Evolutionary conservation across 2,113 vertebrate genomes (phyloP).

Genomic region (Isurus oxyrinchus): DNA sequence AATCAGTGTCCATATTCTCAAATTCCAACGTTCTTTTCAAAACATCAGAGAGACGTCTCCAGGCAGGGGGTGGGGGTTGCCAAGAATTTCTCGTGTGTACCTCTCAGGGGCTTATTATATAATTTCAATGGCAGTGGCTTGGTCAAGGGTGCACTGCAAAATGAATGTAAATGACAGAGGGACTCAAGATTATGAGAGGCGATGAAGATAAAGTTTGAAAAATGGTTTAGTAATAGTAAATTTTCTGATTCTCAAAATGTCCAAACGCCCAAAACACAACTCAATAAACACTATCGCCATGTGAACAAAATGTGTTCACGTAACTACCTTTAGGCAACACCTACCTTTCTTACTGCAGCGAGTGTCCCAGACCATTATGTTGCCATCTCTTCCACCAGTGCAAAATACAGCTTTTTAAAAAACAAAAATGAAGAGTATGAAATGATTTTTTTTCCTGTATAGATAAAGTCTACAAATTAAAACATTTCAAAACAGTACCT

Average conservation of each 20-base stretch:
- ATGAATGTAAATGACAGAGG: not conserved
- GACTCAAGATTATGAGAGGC: not conserved
- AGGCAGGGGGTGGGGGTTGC: not conserved
- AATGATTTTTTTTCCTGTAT: not conserved
- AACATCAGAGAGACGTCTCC: not conserved
- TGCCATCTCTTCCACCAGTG: slow-evolving; percentile 91
- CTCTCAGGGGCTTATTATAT: not conserved
- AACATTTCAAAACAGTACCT: slow-evolving; percentile 57
- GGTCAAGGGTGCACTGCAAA: not conserved
- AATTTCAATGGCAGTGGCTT: not conserved
- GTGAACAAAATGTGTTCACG: not conserved
- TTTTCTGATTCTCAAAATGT: not conserved
- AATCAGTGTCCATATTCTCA: not conserved
- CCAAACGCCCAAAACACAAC: not conserved
- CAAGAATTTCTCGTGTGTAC: not conserved
- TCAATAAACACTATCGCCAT: not conserved
- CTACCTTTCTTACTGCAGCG: slow-evolving; percentile 95
- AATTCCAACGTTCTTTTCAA: not conserved
- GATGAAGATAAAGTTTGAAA: not conserved
- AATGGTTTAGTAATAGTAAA: not conserved
- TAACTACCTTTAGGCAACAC: not conserved
- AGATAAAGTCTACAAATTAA: not conserved
- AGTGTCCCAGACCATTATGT: slow-evolving; percentile 96
- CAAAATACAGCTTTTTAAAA: slow-evolving; percentile 77
- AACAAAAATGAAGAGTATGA: slow-evolving; percentile 19